Evolutionary conservation across 2,113 vertebrate genomes (phyloP).

Genomic region (Anhinga rufa): DNA sequence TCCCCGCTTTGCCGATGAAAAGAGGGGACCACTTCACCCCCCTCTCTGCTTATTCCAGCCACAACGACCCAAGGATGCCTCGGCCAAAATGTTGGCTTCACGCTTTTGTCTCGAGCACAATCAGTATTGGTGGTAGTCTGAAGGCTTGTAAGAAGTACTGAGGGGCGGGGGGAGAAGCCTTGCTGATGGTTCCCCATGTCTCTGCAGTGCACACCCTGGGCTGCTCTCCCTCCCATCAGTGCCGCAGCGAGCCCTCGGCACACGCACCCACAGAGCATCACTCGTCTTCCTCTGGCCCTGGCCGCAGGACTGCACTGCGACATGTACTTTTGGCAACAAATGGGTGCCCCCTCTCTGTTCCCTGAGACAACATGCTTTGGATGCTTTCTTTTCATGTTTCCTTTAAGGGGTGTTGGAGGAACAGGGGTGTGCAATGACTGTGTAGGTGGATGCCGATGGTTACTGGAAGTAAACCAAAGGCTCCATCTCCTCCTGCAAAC

Average conservation of each 20-base stretch:
- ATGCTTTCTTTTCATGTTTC: background rate
- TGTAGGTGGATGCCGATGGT: background rate
- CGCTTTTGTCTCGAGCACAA: fast-evolving
- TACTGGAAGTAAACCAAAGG: background rate
- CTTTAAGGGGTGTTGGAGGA: background rate
- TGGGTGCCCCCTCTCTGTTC: background rate
- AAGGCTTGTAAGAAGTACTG: background rate
- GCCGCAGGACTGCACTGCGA: background rate
- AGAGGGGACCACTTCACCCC: background rate
- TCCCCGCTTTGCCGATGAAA: background rate
- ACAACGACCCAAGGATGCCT: fast-evolving
- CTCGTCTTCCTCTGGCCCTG: background rate
- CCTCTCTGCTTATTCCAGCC: background rate
- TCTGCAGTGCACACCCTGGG: fast-evolving
- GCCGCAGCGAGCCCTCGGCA: fast-evolving
- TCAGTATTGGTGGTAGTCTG: fast-evolving
- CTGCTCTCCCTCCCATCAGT: background rate
- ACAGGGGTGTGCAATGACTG: no score
- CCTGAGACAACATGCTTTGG: fast-evolving
- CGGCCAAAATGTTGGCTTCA: fast-evolving
- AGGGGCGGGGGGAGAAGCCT: background rate
- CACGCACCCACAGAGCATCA: background rate
- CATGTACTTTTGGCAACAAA: background rate
- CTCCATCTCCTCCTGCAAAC: background rate
- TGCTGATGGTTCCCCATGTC: fast-evolving